Percentiles rank a stretch among this genome's conserved stretches.
These are phyloP conservation scores for Talpa occidentalis DNA, from an alignment of 2,113 vertebrate genomes.

Conservation along the genomic window DNA sequence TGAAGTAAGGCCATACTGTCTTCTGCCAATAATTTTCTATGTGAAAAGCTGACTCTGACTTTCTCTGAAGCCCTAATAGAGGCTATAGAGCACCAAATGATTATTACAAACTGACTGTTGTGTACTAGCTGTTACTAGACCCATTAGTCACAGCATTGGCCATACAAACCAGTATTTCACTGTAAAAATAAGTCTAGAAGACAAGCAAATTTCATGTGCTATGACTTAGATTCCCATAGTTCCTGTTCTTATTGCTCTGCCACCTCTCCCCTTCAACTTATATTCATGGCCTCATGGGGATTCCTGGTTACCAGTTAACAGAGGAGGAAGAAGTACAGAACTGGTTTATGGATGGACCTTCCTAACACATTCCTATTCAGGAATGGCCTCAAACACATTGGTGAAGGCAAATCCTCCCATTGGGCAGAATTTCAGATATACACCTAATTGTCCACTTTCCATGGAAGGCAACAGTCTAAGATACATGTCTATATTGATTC, in stretches of 20 bases:
- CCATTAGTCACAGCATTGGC: not conserved
- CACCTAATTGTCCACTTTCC: not conserved
- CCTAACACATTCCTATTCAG: not conserved
- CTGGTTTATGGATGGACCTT: not conserved
- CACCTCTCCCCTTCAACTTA: not conserved
- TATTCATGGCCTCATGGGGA: not conserved
- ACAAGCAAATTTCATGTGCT: not conserved
- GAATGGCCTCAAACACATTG: not conserved
- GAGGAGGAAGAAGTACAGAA: not conserved
- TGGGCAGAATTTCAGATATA: not conserved
- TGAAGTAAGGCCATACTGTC: not conserved
- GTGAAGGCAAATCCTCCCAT: not conserved
- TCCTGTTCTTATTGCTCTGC: not conserved
- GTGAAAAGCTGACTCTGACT: not conserved
- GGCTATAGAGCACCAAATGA: not conserved
- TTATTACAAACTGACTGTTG: not conserved
- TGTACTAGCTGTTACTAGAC: not conserved
- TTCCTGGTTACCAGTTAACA: not conserved
- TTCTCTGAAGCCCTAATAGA: not conserved
- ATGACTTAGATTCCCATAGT: not conserved
- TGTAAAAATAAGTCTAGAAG: constrained; percentile 10
- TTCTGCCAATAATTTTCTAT: not conserved
- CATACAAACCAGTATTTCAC: not conserved
- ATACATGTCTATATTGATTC: not conserved
- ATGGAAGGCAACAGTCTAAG: constrained; percentile 9